Base-by-base conservation (phyloP, 1,140 invertebrate genomes). In the Bombus pascuorum region DNA sequence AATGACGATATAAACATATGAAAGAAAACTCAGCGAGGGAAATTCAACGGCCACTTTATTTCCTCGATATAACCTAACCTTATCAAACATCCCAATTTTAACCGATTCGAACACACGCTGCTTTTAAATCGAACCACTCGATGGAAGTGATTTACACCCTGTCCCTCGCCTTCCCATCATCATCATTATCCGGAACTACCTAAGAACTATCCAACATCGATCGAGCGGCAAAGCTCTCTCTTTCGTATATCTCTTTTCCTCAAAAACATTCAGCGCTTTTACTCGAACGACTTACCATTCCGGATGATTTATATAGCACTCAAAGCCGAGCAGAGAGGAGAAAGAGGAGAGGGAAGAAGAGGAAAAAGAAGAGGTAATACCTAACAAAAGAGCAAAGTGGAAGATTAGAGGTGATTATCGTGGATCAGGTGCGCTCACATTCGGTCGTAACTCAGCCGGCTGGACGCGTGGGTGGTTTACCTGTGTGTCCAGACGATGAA, bases 371-470 rank as follows among this genome's bases (percentile, higher is more conserved):
- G 84, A 90, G 88, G 86, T 87, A 92, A 93, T 91, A 82, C 88
- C 89, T 89, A 93, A 92, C 87, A 93, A 93, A 93, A 92, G 93
- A 88, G 91, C 90, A 95, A 95, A 95, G 94, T 95, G 94, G 95
- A 95, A 95, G 94, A 95, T 95, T 95, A 95, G 94, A 93, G 94
- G 92, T 93, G 93, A 95, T 95, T 95, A 95, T 95, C 93, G 91
- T 90, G 91, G 92, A 94, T 95, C 94, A 94, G 93, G 92, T 94
- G 93, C 92, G 92, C 93, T 88, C 91, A 90, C 90, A 91, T 91
- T 91, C 87, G 92, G 82, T 88, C 92, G 92, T 94, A 94, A 93
- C 91, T 94, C 93, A 94, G 47, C 83, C 74, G 57, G 80, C 47
- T 88, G 89, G 92, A 94, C 91, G 92, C 92, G 93, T 94, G 93